phyloP scores from a whole-genome alignment of 2,113 vertebrate species.

The Riparia riparia region DNA sequence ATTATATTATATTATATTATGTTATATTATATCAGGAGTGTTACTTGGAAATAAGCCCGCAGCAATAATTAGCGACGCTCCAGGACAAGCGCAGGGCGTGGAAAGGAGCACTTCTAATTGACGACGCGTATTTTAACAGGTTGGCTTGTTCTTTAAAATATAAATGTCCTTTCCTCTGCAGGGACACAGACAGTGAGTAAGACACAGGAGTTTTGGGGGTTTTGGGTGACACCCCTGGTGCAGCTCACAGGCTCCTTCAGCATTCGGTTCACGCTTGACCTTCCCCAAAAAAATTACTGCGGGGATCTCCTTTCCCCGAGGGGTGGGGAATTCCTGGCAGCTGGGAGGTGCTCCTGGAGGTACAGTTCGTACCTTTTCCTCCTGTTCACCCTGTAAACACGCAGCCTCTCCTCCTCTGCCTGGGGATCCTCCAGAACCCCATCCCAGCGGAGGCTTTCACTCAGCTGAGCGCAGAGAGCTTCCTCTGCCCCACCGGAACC shows the following conservation, averaged over 20 bases:
- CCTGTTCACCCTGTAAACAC: constrained; percentile 79
- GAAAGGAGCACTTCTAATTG: not conserved
- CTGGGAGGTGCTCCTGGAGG: constrained; percentile 68
- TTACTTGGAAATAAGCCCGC: not conserved
- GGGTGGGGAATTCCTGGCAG: not conserved
- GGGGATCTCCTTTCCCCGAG: not conserved
- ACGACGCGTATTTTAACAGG: not conserved
- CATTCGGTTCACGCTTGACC: not conserved
- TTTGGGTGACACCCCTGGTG: not conserved
- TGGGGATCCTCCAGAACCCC: constrained; percentile 80
- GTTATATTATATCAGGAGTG: not conserved
- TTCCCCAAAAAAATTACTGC: not conserved
- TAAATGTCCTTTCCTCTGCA: not conserved
- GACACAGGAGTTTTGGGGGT: not conserved
- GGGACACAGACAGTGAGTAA: not conserved
- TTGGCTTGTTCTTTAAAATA: not conserved
- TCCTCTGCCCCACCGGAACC: not conserved
- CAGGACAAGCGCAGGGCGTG: not conserved
- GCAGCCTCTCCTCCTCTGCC: constrained; percentile 83
- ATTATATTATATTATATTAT: too few species aligned
- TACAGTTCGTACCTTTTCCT: constrained; percentile 78
- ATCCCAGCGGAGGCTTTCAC: constrained; percentile 86
- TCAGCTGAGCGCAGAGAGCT: constrained; percentile 34
- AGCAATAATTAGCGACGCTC: not conserved
- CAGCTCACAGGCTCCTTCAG: not conserved